phyloP scores from a whole-genome alignment of 2,797 vertebrate genomes.

The Dendrocincla fuliginosa region DNA sequence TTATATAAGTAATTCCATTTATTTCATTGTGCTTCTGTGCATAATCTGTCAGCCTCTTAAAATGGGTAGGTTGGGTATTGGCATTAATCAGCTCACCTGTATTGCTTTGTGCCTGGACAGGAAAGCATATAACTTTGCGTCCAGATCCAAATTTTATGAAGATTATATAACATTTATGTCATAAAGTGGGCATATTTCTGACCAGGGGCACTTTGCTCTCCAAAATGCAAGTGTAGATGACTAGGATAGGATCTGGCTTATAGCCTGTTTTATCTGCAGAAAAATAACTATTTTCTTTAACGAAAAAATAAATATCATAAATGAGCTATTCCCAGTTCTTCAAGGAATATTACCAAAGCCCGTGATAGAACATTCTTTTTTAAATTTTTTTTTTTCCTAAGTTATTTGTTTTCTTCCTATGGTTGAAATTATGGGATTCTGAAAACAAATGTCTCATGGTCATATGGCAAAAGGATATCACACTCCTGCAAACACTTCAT shows the following conservation, averaged over 20 bases:
- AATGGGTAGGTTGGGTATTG: background rate
- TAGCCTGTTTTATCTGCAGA: constrained; percentile 17
- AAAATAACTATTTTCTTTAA: constrained; percentile 35
- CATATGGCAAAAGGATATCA: background rate
- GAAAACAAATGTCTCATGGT: background rate
- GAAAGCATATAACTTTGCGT: background rate
- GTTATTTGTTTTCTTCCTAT: background rate
- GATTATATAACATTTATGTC: background rate
- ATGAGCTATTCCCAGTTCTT: background rate
- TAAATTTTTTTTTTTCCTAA: background rate
- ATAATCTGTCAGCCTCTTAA: background rate
- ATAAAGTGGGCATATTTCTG: background rate
- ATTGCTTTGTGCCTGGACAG: background rate
- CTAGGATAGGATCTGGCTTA: background rate
- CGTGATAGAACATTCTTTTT: accelerated
- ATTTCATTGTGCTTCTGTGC: background rate
- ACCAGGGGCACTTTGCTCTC: background rate
- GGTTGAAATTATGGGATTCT: background rate
- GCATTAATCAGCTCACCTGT: background rate
- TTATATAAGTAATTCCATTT: background rate
- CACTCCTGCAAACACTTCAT: background rate
- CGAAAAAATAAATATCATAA: constrained; percentile 20
- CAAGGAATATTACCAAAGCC: background rate
- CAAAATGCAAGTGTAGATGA: background rate
- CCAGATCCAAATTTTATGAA: background rate